Evolutionary conservation across 2,888 invertebrate species (phyloP).

Genomic region (Epistrophella euchroma): DNA sequence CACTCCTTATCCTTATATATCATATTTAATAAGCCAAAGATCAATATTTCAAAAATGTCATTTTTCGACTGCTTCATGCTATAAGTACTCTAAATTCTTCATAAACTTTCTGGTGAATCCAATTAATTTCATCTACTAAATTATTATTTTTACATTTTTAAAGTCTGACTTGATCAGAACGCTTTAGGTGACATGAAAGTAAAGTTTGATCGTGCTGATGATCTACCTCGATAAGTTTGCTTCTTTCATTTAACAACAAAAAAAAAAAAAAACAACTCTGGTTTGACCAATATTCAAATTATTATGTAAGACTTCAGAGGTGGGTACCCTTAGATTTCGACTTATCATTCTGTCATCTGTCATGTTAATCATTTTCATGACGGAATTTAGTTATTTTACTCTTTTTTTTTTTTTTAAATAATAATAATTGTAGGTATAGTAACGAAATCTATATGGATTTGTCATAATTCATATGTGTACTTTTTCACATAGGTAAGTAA

Average conservation of each 20-base stretch:
- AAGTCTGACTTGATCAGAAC: too few relatives aligned
- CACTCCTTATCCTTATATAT: too few relatives aligned
- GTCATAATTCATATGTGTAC: conserved; percentile 14
- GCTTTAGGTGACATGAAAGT: too few relatives aligned
- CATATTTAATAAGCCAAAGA: too few relatives aligned
- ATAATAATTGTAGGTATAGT: not conserved
- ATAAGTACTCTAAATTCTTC: too few relatives aligned
- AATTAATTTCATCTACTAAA: too few relatives aligned
- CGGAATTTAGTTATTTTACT: not conserved
- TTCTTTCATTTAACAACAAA: not conserved
- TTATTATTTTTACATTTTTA: too few relatives aligned
- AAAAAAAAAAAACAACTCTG: not conserved
- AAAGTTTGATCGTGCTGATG: too few relatives aligned
- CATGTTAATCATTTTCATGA: conserved; percentile 42
- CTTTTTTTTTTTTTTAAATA: not conserved
- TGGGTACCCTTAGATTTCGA: not conserved
- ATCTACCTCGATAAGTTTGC: too few relatives aligned
- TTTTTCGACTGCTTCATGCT: too few relatives aligned
- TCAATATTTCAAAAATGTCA: too few relatives aligned
- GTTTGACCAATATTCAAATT: conserved; percentile 6
- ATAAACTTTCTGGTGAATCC: too few relatives aligned
- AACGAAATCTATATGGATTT: conserved; percentile 15
- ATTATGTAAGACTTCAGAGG: not conserved
- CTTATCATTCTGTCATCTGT: conserved; percentile 32
- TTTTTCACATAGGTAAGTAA: not conserved